phyloP scores from a whole-genome alignment of 2,797 vertebrate species.

The Ispidina lecontei region DNA sequence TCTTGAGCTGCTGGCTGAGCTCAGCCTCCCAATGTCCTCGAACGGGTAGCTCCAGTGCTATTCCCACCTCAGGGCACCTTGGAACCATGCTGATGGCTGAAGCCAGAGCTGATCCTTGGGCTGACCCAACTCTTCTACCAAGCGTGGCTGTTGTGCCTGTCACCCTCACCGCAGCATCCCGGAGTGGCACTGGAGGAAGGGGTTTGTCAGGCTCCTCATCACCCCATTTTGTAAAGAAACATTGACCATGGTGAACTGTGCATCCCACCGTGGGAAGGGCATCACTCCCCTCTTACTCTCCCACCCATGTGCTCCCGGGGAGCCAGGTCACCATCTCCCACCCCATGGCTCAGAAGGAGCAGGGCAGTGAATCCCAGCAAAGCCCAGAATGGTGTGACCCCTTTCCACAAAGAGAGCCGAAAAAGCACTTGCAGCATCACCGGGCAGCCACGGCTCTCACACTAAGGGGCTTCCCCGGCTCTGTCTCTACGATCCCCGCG shows the following conservation, averaged over 20 bases:
- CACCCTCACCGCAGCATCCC: accelerated
- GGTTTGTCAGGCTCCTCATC: background rate
- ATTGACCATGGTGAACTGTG: background rate
- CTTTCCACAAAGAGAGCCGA: background rate
- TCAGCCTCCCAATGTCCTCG: accelerated
- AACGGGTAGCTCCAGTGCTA: background rate
- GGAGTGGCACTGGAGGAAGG: background rate
- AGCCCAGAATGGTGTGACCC: background rate
- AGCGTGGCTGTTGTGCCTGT: background rate
- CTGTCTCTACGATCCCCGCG: accelerated
- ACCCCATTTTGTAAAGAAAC: background rate
- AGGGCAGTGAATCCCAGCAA: background rate
- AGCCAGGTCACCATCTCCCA: background rate
- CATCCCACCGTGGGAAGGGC: background rate
- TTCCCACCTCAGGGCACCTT: background rate
- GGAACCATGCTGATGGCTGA: background rate
- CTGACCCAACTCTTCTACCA: background rate
- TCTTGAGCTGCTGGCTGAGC: accelerated
- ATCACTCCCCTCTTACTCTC: background rate
- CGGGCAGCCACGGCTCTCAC: background rate
- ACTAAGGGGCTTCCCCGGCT: background rate
- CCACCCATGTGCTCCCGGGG: accelerated
- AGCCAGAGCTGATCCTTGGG: background rate
- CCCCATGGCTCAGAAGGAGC: background rate
- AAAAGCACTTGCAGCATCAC: background rate